These are phyloP conservation scores for Nudaria mundana DNA, from an alignment of 2,888 invertebrate genomes.

Conservation along the genomic window DNA sequence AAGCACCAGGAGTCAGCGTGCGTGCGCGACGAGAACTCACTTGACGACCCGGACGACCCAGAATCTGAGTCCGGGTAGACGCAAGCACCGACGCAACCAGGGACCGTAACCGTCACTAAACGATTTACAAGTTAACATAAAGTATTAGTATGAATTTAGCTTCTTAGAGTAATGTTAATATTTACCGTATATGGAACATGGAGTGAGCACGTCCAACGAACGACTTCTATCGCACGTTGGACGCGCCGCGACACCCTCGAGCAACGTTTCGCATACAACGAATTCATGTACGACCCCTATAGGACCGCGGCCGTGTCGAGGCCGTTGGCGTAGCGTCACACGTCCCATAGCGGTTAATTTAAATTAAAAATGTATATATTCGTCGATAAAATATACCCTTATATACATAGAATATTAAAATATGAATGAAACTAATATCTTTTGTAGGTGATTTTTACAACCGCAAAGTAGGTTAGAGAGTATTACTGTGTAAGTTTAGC, in stretches of 20 bases:
- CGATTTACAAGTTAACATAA: constrained; percentile 70
- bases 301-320: constrained; percentile 59
- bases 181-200: constrained; percentile 61
- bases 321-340: constrained; percentile 67
- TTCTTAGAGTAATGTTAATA: constrained; percentile 70
- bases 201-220: constrained; percentile 44
- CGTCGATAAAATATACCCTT: constrained; percentile 77
- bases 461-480: constrained; percentile 77
- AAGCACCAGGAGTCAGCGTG: constrained; percentile 98
- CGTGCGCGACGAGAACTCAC: constrained; percentile 83
- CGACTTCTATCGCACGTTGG: constrained; percentile 46
- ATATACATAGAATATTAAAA: constrained; percentile 78
- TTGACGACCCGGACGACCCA: constrained; percentile 41
- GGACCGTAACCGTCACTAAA: constrained; percentile 69
- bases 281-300: constrained; percentile 77
- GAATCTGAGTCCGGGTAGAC: constrained; percentile 46
- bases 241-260: constrained; percentile 60
- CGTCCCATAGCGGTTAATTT: constrained; percentile 68
- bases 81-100: constrained; percentile 48
- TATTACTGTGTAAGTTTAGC: constrained; percentile 70
- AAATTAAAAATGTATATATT: constrained; percentile 67
- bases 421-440: constrained; percentile 81
- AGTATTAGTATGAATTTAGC: constrained; percentile 80
- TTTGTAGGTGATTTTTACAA: constrained; percentile 83
- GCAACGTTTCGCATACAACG: constrained; percentile 82